phyloP scores from a whole-genome alignment of 2,888 invertebrate species.

The Fissipunctia ypsillon region DNA sequence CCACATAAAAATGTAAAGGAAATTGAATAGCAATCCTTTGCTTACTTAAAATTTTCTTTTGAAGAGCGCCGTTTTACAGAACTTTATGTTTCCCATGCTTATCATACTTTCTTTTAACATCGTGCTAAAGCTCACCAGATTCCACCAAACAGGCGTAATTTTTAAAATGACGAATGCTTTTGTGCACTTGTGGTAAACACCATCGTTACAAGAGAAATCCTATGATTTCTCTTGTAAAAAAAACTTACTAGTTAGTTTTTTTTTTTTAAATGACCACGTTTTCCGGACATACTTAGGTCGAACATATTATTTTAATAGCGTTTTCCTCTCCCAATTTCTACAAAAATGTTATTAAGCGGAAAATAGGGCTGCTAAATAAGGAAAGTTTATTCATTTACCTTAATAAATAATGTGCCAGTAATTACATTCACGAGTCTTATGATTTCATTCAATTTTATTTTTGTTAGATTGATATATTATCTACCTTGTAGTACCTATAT shows the following conservation, averaged over 20 bases:
- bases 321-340: slow-evolving; percentile 9
- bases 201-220: neutral
- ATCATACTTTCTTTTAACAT: neutral
- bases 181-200: neutral
- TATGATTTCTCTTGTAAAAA: too few relatives aligned
- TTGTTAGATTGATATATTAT: neutral
- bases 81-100: neutral
- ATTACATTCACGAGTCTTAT: slow-evolving; percentile 23
- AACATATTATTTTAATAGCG: slow-evolving; percentile 5
- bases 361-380: slow-evolving; percentile 21
- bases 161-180: neutral
- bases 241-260: too few relatives aligned
- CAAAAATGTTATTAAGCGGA: slow-evolving; percentile 16
- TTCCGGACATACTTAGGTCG: neutral
- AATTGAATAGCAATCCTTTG: slow-evolving; percentile 59
- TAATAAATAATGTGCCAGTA: slow-evolving; percentile 36
- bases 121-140: neutral
- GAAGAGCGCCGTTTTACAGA: neutral
- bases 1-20: slow-evolving; percentile 49
- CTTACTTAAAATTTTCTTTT: slow-evolving; percentile 47
- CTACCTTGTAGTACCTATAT: neutral
- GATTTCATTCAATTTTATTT: slow-evolving; percentile 16
- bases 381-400: slow-evolving; percentile 33
- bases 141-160: neutral
- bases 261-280: neutral